phyloP scores from a whole-genome alignment of 2,888 invertebrate genomes.

The Apodemia zela region DNA sequence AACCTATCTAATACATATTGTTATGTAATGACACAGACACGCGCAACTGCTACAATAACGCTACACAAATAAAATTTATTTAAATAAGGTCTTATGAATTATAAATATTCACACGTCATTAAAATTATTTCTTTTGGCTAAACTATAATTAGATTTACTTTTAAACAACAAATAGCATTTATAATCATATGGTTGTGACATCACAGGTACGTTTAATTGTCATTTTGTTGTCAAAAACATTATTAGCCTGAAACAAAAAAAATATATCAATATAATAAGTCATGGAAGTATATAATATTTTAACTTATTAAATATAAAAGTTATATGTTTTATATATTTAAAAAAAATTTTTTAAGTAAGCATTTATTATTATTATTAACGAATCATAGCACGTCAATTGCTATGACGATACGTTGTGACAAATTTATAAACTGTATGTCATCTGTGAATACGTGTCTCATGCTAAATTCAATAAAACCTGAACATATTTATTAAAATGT shows the following conservation, averaged over 20 bases:
- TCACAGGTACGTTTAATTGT: constrained; percentile 32
- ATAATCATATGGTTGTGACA: not conserved
- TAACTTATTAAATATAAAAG: no score
- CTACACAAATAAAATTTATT: not conserved
- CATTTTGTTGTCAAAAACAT: constrained; percentile 91
- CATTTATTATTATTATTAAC: no score
- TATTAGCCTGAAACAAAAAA: constrained; percentile 83
- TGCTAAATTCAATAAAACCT: no score
- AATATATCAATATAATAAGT: no score
- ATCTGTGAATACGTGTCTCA: no score
- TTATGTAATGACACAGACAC: not conserved
- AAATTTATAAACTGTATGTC: no score
- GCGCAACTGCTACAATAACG: not conserved
- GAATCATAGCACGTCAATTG: no score
- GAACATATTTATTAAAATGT: no score
- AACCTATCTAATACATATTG: not conserved
- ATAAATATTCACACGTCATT: not conserved
- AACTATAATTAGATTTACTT: not conserved
- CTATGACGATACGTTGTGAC: no score
- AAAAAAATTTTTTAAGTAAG: no score
- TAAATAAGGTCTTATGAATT: not conserved
- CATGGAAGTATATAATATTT: no score
- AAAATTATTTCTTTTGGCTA: not conserved
- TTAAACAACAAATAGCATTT: constrained; percentile 5
- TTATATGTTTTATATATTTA: no score